Base-by-base conservation (phyloP, 30 jellyfish, hydroid and myxozoan genomes). In the Turritopsis rubra region DNA sequence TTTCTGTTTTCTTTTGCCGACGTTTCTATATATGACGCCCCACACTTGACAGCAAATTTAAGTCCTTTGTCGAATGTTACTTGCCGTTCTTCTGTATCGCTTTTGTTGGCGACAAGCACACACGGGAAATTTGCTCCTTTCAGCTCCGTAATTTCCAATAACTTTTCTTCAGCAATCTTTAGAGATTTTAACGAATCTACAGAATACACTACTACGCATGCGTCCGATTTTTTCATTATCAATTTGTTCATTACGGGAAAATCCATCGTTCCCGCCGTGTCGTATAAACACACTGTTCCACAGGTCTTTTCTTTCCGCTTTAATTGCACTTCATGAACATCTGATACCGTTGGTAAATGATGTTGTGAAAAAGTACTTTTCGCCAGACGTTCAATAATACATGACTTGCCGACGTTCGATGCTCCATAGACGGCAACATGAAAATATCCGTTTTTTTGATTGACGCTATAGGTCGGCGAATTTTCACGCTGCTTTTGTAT, bases 21-120 rank as follows among this genome's bases (percentile, higher is more conserved):
- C 22, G 71, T 71, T 29, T 82, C 88, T 16, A 82, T 53, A 41
- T 82, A 82, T 28, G 85, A 82, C 21, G 76, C 53, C 21, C 72
- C 75, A 53, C 23, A 52, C 66, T 31, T 66, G 30, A 82, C 86
- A n/a, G 88, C 88, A 20, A 20, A 65, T 27, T 70, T 31, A 23
- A 82, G 86, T 28, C 82, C 88, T 41, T 71, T 82, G 52, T 82
- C 88, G 66, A 82, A 82, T 5, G 30, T 82, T 18, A 82, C 88
- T 82, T 82, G 72, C 18, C 88, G 72, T 9, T 71, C 28, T 16
- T 18, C 41, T 13, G 74, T 66, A 87, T 82, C 88, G 70, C 52
- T 29, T 66, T 82, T 71, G 86, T 82, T 82, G 22, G 86, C 88
- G 22, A 82, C 88, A 23, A 82, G 65, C 17, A 82, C 68, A 71